Evolutionary conservation across 2,797 vertebrate species (phyloP), one percentile per base, ranked within the genome.

Genomic region (Pseudochromis fuscus): DNA sequence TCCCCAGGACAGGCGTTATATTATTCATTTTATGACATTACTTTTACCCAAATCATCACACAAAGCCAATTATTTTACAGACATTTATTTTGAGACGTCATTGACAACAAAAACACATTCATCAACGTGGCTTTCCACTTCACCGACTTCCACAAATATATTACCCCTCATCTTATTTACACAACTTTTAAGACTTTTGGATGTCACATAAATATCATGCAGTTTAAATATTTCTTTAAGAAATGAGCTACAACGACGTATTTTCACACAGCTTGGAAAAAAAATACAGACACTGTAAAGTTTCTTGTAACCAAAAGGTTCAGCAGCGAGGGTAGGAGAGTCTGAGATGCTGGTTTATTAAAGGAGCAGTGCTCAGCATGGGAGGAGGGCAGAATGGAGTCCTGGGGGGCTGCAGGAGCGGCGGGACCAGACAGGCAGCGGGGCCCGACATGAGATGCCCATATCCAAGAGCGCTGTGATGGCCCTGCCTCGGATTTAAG

Each of bases 91-190:
- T 38, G 6, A 74, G 52, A 64, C 10, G 3, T 56, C 61, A 48
- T 68, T 62, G 62, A 46, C 27, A 72, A 57, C 53, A 73, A 79
- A 68, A 73, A 50, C 15, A 75, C 27, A 72, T 35, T 44, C 18
- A 59, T 40, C 48, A 67, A 30, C 5, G 4, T 55, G 2, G n/a
- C 5, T 44, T 30, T 59, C 13, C 30, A 10, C 30, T 23, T 24
- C 31, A 77, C 15, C 56, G 27, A 35, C 27, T 37, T 55, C 62
- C 59, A 89, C 75, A 83, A 84, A 93, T 91, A 94, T 93, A 94
- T 93, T 94, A 94, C 76, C 65, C 85, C 60, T 67, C 49, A 65
- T 92, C 84, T 89, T 93, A 92, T 93, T 91, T 92, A 92, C 90
- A 93, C n/a, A 25, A 55, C 52, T 45, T 58, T 70, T 40, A 40